Conservation (phyloP, 2,113 vertebrate species). For the Lanius ludovicianus region DNA sequence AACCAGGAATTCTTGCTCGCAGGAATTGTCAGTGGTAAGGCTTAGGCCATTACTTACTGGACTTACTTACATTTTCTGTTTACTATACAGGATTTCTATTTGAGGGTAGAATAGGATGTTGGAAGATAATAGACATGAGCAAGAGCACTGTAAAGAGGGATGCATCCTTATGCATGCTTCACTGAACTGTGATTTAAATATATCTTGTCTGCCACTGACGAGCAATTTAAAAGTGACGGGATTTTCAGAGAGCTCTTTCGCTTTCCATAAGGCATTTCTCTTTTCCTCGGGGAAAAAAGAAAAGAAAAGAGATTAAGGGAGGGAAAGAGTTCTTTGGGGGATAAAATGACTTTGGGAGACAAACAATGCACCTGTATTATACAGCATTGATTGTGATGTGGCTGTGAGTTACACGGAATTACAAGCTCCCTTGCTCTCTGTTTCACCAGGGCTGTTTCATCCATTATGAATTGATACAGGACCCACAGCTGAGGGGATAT, state of each 20-base stretch:
- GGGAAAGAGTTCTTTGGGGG: background rate
- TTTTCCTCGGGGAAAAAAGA: background rate
- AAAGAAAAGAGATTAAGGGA: background rate
- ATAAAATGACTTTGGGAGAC: background rate
- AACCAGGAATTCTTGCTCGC: background rate
- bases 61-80: background rate
- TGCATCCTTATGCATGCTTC: background rate
- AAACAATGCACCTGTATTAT: background rate
- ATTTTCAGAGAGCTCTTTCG: background rate
- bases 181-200: background rate
- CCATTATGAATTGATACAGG: background rate
- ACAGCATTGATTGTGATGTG: background rate
- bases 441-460: background rate
- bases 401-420: background rate
- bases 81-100: background rate
- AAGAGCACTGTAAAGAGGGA: background rate
- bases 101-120: background rate
- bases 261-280: background rate
- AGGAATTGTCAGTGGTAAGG: background rate
- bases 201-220: background rate
- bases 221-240: background rate
- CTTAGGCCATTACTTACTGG: background rate
- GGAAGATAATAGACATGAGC: background rate
- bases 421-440: constrained; percentile 18
- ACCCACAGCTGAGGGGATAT: background rate